Evolutionary conservation across 2,113 vertebrate species (phyloP).

Genomic region (Argyrosomus japonicus): DNA sequence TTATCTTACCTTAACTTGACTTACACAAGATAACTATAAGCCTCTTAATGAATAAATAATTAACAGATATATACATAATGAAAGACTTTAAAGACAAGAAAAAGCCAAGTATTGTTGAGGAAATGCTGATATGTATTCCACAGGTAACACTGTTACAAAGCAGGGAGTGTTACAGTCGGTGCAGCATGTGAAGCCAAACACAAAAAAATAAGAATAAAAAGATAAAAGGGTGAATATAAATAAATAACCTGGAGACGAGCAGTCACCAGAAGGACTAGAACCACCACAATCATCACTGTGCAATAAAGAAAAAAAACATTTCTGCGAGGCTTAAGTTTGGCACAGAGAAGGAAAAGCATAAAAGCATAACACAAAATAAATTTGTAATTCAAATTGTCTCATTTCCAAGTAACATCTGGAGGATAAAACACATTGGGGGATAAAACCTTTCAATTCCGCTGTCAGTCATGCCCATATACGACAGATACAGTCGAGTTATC

Average conservation of each 20-base stretch:
- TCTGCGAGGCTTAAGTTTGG: conserved; percentile 20
- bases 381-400: conserved; percentile 25
- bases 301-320: neutral
- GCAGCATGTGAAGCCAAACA: neutral
- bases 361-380: neutral
- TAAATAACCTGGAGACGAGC: conserved; percentile 8
- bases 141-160: conserved; percentile 49
- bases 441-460: neutral
- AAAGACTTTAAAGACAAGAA: neutral
- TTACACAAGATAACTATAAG: neutral
- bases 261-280: neutral
- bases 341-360: conserved; percentile 11
- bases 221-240: neutral
- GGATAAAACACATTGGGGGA: neutral
- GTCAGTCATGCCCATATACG: conserved; percentile 7
- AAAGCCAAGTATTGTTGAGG: neutral
- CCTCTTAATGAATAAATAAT: neutral
- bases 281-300: neutral
- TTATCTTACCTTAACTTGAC: neutral
- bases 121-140: conserved; percentile 47
- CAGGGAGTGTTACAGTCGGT: conserved; percentile 46
- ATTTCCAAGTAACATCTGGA: neutral
- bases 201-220: neutral
- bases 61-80: neutral
- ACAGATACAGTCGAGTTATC: neutral